Evolutionary conservation across 2,113 vertebrate species (phyloP).

Genomic region (Sander lucioperca): DNA sequence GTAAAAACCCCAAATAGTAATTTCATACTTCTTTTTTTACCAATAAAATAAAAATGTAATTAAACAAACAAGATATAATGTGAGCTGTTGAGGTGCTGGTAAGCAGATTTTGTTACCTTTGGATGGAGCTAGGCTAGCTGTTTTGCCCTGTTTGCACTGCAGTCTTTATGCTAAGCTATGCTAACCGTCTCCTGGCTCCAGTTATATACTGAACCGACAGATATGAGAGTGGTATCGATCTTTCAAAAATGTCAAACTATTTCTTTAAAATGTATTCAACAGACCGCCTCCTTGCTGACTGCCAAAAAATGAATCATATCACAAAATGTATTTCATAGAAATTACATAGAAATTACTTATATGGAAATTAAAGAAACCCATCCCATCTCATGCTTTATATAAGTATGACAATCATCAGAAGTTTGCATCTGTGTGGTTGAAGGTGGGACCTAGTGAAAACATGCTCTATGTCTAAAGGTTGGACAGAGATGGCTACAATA

Average conservation of each 20-base stretch:
- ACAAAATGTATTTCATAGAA: constrained; percentile 11
- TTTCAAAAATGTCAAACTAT: background rate
- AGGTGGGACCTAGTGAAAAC: constrained; percentile 23
- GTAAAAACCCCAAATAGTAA: background rate
- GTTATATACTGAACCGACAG: background rate
- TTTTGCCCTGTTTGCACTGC: background rate
- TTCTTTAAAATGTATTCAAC: background rate
- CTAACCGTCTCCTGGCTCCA: background rate
- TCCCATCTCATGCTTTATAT: constrained; percentile 79
- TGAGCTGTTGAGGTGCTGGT: background rate
- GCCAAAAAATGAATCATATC: constrained; percentile 1
- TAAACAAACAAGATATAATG: background rate
- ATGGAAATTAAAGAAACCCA: constrained; percentile 2
- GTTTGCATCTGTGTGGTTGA: constrained; percentile 10
- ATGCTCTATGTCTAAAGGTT: constrained; percentile 42
- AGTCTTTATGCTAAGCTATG: background rate
- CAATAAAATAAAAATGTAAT: background rate
- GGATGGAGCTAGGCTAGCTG: background rate
- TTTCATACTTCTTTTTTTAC: too few species aligned
- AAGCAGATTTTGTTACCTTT: background rate
- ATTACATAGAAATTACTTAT: background rate
- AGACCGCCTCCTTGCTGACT: background rate
- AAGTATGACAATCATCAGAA: background rate
- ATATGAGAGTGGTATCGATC: background rate
- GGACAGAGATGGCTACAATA: constrained; percentile 20